Base-by-base conservation (phyloP, 2,797 vertebrate genomes). In the Chloroceryle inda region DNA sequence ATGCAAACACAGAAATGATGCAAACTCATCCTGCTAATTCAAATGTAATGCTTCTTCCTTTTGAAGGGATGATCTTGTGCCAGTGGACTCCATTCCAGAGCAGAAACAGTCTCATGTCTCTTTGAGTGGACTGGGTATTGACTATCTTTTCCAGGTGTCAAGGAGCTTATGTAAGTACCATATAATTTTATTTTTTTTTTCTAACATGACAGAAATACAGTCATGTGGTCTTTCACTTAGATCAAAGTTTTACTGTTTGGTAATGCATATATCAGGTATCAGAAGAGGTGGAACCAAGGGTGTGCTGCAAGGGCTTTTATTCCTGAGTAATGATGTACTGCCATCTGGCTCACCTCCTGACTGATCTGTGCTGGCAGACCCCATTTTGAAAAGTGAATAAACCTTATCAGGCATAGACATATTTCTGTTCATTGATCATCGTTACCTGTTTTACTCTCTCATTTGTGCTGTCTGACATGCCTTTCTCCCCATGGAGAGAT, bases 381-480 rank as follows among this genome's bases (percentile, higher is more conserved):
- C 50, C 52, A 33, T 88, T 92, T 50, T 73, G 58, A 92, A 68
- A 77, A 81, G 66, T 47, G 71, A 94, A 85, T 78, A 95, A 93
- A 62, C 47, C 80, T 90, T 93, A 81, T 86, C 80, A 88, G 85
- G 27, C 4, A 0, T 69, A 78, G 58, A 62, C 55, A 69, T 97
- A 84, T 92, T 95, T 95, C 55, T 90, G 29, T 69, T 92, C 71
- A 88, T 76, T 95, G 94, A 93, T 90, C 33, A 68, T 37, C 67
- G 42, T 62, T 85, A 86, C 69, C 77, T 88, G 50, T 71, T 73
- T 33, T 76, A 55, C 33, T 66, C 29, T 76, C 45, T 87, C 71
- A 29, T 76, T 92, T 87, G 55, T 76, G 80, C 76, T 81, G 69
- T 81, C 55, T 86, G 92, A 84, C 35, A 44, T 69, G 56, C 67